These are phyloP conservation scores for Brevimyrus niger DNA, from an alignment of 2,113 vertebrate genomes.

Conservation along the genomic window DNA sequence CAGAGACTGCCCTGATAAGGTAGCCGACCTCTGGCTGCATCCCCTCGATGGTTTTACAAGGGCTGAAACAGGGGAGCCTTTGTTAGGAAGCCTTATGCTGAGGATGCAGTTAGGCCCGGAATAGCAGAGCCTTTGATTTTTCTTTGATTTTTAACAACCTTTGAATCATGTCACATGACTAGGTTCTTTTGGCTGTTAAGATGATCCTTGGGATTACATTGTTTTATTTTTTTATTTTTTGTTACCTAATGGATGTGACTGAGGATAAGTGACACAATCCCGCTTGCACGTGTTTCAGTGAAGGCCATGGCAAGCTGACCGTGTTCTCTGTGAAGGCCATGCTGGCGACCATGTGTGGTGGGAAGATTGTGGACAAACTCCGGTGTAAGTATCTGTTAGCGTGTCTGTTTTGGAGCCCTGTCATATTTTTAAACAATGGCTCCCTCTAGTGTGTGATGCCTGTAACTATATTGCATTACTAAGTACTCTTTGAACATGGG, in stretches of 20 bases:
- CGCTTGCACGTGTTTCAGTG: constrained; percentile 57
- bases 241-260: background rate
- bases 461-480: background rate
- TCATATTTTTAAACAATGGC: constrained; percentile 5
- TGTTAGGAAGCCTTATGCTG: background rate
- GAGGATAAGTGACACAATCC: too few species aligned
- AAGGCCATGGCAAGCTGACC: constrained; percentile 89
- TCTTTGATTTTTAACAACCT: background rate
- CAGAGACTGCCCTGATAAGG: too few species aligned
- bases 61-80: background rate
- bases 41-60: background rate
- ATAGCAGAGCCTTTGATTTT: background rate
- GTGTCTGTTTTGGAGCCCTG: background rate
- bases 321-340: constrained; percentile 98
- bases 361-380: constrained; percentile 94
- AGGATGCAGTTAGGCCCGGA: background rate
- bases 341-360: constrained; percentile 93
- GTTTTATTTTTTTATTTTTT: background rate
- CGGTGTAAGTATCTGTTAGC: constrained; percentile 74
- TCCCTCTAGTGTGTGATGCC: constrained; percentile 15
- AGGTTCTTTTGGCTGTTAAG: background rate
- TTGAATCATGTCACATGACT: background rate
- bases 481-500: background rate
- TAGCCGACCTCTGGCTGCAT: too few species aligned
- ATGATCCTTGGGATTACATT: background rate